Evolutionary conservation across 2,113 vertebrate species (phyloP).

Genomic region (Triplophysa tibetana): DNA sequence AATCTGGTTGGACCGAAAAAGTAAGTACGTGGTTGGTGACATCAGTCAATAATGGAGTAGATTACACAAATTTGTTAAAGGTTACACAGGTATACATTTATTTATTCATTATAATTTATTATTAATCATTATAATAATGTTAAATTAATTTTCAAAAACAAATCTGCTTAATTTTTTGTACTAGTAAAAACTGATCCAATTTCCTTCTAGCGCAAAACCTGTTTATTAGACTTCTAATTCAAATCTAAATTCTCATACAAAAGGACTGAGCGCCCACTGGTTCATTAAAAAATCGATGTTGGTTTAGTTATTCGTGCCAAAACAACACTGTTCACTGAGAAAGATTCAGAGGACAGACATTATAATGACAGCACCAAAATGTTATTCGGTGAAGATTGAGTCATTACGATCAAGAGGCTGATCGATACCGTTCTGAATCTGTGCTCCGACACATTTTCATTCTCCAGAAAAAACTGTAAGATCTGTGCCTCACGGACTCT

Average conservation of each 20-base stretch:
- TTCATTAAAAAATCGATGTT: neutral
- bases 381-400: slow-evolving; percentile 24
- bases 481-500: slow-evolving; percentile 1
- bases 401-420: slow-evolving; percentile 12
- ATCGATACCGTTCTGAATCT: slow-evolving; percentile 20
- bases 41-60: no score
- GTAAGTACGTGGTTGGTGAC: no score
- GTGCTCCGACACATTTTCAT: neutral
- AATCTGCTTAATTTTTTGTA: no score
- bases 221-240: neutral
- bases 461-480: neutral
- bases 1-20: no score
- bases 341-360: neutral
- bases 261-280: neutral
- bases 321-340: neutral
- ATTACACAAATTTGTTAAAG: no score
- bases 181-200: no score
- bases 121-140: no score
- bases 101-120: no score
- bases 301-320: neutral
- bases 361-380: neutral
- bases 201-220: neutral
- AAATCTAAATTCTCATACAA: neutral
- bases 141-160: no score
- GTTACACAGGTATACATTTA: no score